Evolutionary conservation across 2,797 vertebrate species (phyloP), one percentile per base, ranked within the genome.

Genomic region (Amniataba percoides): DNA sequence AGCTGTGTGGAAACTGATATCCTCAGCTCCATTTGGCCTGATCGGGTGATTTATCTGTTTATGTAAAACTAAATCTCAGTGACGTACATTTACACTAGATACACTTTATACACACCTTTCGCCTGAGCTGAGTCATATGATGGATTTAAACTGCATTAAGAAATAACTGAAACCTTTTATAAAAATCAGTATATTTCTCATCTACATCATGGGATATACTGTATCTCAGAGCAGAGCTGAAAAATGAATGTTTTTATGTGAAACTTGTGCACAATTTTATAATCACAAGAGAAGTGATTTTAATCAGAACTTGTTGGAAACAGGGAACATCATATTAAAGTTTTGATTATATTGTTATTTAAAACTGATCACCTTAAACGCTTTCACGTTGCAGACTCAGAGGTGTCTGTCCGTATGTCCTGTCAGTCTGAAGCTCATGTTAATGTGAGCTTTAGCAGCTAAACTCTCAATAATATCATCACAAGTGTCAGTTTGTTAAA

Each of bases 1-100:
- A 57, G 58, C 77, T 68, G 36, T 25, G 62, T 58, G 48, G 57
- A 70, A 80, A 66, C n/a, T 10, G 65, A 78, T 78, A 18, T n/a
- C 56, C 52, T 68, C 58, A n/a, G 48, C 60, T 74, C 52, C 2
- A 51, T 27, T 69, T 58, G 60, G 71, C 71, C 64, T 43, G 36
- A 73, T 67, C 5, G 13, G 34, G 51, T 66, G 46, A 81, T n/a
- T 79, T 49, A 59, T 75, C 27, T 40, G 12, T 67, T 71, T 14
- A 42, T 60, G 19, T 71, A 21, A 48, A 67, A 45, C 13, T 34
- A 40, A 36, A 68, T 65, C 49, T 66, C 56, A 27, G 45, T 43
- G 27, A n/a, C 6, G 4, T 9, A 45, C 25, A 57, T 71, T 21
- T 39, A 10, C 6, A 34, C 51, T 39, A 21, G 18, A 16, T 31